phyloP scores from a whole-genome alignment of 2,888 invertebrate genomes.

The Eupithecia vulgata region DNA sequence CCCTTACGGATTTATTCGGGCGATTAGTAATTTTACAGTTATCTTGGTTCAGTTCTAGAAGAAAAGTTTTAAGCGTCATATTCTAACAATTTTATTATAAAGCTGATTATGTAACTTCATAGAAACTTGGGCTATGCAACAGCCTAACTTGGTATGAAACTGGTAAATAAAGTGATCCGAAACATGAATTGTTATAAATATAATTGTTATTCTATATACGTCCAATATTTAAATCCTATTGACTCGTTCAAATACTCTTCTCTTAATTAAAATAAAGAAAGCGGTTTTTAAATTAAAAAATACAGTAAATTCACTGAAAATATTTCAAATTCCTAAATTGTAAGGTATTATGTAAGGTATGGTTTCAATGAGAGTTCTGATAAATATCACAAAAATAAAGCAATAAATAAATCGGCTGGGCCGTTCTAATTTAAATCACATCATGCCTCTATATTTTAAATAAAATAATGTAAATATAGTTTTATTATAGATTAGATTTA shows the following conservation, averaged over 20 bases:
- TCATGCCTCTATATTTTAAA: conserved; percentile 1
- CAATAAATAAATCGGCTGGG: conserved; percentile 7
- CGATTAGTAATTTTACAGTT: not conserved
- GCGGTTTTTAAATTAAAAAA: too few relatives aligned
- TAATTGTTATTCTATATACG: not conserved
- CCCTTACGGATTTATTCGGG: too few relatives aligned
- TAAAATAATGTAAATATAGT: conserved; percentile 19
- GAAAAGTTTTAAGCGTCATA: not conserved
- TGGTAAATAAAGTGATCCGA: not conserved
- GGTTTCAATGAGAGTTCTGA: not conserved
- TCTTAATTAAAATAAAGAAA: not conserved
- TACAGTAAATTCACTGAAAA: not conserved
- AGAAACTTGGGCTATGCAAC: not conserved
- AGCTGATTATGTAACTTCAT: not conserved
- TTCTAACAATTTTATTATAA: not conserved
- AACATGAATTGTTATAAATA: not conserved
- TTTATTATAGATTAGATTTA: not conserved
- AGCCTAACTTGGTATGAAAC: too few relatives aligned
- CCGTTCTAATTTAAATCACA: conserved; percentile 1
- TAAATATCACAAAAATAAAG: conserved; percentile 1
- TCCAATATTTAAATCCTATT: not conserved
- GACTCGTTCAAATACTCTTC: not conserved
- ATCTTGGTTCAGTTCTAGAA: not conserved
- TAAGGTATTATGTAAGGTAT: not conserved
- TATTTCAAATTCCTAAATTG: not conserved